A percentile compares a stretch with the other conserved stretches of the same genome.
Conservation (phyloP, 2,113 vertebrate genomes). For the Paradisaea rubra region DNA sequence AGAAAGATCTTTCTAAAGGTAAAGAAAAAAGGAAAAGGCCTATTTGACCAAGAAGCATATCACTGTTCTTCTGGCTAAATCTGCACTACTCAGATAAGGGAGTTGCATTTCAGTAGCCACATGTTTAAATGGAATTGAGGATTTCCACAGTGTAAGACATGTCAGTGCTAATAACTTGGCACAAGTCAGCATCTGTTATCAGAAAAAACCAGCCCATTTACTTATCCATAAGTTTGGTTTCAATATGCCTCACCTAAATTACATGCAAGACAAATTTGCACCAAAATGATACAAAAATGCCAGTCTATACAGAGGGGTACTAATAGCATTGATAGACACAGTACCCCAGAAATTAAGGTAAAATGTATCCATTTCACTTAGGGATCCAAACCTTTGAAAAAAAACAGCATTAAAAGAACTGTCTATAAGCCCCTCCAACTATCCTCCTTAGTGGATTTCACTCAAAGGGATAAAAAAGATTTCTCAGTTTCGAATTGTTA, state of each 20-base stretch:
- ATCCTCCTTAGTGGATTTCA: not conserved
- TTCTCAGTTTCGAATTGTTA: not conserved
- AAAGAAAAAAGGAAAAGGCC: not conserved
- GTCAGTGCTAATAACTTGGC: not conserved
- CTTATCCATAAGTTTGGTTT: not conserved
- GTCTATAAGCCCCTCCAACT: not conserved
- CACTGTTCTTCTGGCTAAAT: not conserved
- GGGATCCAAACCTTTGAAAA: not conserved
- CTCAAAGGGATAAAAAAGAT: not conserved
- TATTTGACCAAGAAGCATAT: not conserved
- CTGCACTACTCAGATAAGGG: constrained; percentile 33
- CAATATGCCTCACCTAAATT: not conserved
- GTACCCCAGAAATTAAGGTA: not conserved
- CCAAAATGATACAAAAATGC: not conserved
- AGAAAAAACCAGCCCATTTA: not conserved
- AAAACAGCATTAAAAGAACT: not conserved
- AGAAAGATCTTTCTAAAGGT: not conserved
- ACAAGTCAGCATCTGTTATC: not conserved
- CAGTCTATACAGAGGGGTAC: not conserved
- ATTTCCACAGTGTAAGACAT: not conserved
- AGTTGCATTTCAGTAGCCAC: not conserved
- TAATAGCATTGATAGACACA: not conserved
- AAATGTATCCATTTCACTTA: not conserved
- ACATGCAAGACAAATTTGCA: not conserved
- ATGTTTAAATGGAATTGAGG: not conserved